phyloP scores from a whole-genome alignment of 2,113 vertebrate genomes.

The Chionomys nivalis region DNA sequence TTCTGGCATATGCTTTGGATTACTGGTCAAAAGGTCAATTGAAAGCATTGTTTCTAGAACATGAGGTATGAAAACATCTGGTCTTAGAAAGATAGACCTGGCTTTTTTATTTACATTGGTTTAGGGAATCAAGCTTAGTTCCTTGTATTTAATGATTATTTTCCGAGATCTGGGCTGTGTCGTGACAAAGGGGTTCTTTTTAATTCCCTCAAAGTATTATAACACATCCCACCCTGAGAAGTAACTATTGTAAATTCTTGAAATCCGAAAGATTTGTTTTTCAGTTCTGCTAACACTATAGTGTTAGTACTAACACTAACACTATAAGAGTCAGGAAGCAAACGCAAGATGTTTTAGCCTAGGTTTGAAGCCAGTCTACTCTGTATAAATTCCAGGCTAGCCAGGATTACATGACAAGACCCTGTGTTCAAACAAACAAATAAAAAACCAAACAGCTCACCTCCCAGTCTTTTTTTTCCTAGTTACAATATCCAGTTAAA shows the following conservation, averaged over 20 bases:
- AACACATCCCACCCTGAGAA: background rate
- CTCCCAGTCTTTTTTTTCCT: background rate
- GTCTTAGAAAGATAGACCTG: no score
- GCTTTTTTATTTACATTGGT: background rate
- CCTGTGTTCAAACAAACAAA: background rate
- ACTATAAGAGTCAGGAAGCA: background rate
- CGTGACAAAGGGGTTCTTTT: background rate
- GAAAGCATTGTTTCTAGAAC: slow-evolving; percentile 91
- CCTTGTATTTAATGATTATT: background rate
- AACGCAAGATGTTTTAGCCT: background rate
- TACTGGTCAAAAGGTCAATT: slow-evolving; percentile 92
- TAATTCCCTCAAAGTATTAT: background rate
- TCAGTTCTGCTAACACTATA: background rate
- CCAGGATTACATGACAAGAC: background rate
- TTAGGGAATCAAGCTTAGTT: background rate
- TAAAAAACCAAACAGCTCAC: background rate
- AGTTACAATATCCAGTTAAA: background rate
- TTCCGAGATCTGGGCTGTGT: background rate
- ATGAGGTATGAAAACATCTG: slow-evolving; percentile 85
- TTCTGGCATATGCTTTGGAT: slow-evolving; percentile 93
- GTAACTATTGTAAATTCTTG: background rate
- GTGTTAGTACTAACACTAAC: background rate
- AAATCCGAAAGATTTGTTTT: background rate
- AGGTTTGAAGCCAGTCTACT: background rate
- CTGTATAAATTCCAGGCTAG: background rate